Evolutionary conservation across 2,113 vertebrate species (phyloP).

Genomic region (Epinephelus moara): DNA sequence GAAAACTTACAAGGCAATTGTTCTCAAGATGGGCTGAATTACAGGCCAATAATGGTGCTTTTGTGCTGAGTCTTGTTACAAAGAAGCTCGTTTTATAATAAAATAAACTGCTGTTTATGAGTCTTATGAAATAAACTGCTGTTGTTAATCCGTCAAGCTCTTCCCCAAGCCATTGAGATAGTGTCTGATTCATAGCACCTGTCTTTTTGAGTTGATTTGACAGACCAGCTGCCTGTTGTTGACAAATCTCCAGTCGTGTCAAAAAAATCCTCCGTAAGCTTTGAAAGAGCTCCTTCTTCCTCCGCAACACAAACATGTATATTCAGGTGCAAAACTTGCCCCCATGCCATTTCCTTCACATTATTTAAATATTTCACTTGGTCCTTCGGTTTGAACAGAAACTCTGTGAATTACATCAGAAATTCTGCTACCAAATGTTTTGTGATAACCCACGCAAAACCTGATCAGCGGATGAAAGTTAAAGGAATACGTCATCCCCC

Average conservation of each 20-base stretch:
- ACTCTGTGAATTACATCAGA: neutral
- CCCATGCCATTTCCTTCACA: conserved; percentile 9
- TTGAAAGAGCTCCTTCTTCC: conserved; percentile 33
- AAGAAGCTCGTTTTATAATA: conserved; percentile 11
- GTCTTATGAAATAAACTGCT: conserved; percentile 40
- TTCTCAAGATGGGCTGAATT: neutral
- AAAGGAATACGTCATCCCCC: too few species aligned
- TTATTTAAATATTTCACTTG: conserved; percentile 4
- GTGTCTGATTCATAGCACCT: conserved; percentile 57
- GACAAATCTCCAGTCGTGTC: conserved; percentile 23
- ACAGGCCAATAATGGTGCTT: neutral
- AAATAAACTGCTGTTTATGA: conserved; percentile 34
- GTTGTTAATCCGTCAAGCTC: conserved; percentile 55
- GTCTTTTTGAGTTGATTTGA: conserved; percentile 49
- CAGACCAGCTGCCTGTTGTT: conserved; percentile 64
- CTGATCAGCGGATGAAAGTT: too few species aligned
- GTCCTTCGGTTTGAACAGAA: neutral
- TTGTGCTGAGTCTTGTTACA: neutral
- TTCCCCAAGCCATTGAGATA: conserved; percentile 32
- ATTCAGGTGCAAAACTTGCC: conserved; percentile 12
- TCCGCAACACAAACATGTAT: conserved; percentile 34
- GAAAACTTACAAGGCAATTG: neutral
- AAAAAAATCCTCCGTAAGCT: conserved; percentile 57
- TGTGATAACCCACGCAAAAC: too few species aligned
- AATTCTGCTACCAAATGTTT: neutral